phyloP scores from a whole-genome alignment of 2,888 invertebrate genomes.

The Philonicus albiceps region DNA sequence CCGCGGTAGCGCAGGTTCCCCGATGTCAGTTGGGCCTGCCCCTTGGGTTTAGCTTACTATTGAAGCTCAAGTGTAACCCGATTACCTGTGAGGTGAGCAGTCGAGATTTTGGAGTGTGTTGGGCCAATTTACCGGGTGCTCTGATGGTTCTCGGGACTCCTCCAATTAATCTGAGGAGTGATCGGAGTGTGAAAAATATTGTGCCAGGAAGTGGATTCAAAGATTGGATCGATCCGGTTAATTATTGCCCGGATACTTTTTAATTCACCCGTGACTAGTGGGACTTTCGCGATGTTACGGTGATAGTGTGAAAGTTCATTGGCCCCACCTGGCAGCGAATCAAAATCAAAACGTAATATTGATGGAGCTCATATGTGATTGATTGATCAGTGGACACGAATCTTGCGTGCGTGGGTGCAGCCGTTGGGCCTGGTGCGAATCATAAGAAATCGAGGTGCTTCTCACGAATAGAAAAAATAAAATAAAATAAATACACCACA shows the following conservation, averaged over 20 bases:
- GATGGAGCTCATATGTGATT: conserved; percentile 5
- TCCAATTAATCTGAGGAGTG: not conserved
- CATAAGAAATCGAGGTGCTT: not conserved
- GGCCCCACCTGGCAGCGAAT: not conserved
- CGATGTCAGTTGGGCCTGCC: conserved; percentile 26
- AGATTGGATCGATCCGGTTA: not conserved
- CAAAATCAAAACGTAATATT: not conserved
- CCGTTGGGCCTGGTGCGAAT: not conserved
- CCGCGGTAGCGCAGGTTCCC: conserved; percentile 34
- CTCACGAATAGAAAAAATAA: not conserved
- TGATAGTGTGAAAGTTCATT: conserved; percentile 21
- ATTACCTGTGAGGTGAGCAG: not conserved
- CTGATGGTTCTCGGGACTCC: not conserved
- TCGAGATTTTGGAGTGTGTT: not conserved
- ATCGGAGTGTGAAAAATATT: not conserved
- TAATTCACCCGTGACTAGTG: not conserved
- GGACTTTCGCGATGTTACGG: not conserved
- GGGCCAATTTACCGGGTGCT: not conserved
- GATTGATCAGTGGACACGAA: conserved; percentile 24
- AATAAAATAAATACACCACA: not conserved
- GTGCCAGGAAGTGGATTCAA: not conserved
- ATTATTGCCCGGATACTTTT: not conserved
- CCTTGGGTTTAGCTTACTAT: not conserved
- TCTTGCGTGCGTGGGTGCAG: conserved; percentile 19
- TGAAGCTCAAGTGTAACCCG: conserved; percentile 8